Base-by-base conservation (phyloP, 2,888 invertebrate species). In the Spilosoma lubricipeda region DNA sequence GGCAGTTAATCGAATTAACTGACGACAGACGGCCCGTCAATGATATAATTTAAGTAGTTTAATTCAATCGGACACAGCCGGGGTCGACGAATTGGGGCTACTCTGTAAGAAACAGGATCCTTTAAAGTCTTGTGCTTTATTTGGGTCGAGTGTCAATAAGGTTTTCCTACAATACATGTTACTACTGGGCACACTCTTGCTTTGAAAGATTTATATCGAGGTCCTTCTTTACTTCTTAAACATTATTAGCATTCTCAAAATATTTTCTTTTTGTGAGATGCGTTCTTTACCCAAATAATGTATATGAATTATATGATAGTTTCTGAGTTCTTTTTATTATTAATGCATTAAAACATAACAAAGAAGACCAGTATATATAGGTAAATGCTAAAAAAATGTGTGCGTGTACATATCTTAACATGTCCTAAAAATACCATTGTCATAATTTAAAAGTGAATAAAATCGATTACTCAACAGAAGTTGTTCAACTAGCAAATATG, bases 21-120 rank as follows among this genome's bases (percentile, higher is more conserved):
- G 90, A 85, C 89, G 90, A 90, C 90, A 89, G 90, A 89, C 91
- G 86, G 88, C 89, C 18, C 90, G 87, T 87, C 93, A 94, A 92
- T 95, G 93, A 94, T 94, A 94, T 94, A 94, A 95, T 94, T 95
- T 92, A 93, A 92, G 93, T 94, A 91, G 91, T 92, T 93, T 92
- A 94, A 94, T 94, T 92, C 89, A 92, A 94, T 93, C 90, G 85
- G 93, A 91, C 92, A 91, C 92, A 91, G 93, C 90, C 80, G 92
- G 90, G 93, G 92, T 92, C 93, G 89, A 88, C 84, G 90, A 93
- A 94, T 93, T 92, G 88, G 89, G 94, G 93, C 94, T 93, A 91
- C 89, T 89, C 89, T 86, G 88, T 86, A 87, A 89, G 85, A 88
- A 87, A 88, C 85, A 85, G 82, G 80, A 85, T 86, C 85, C 83